Base-by-base conservation (phyloP, 2,797 vertebrate species). In the Somateria mollissima region DNA sequence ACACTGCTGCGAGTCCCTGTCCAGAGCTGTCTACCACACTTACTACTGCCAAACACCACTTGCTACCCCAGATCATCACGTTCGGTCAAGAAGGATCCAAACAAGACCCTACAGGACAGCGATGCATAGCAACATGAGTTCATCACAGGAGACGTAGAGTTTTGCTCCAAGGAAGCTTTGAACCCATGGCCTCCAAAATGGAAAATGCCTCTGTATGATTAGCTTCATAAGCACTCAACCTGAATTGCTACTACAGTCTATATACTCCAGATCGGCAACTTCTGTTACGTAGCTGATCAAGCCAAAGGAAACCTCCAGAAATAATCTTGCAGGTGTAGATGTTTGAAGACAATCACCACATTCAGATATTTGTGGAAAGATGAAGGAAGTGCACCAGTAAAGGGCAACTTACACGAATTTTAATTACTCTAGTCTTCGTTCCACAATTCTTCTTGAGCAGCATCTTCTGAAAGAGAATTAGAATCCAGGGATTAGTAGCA, bases 371-470 rank as follows among this genome's bases (percentile, higher is more conserved):
- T 37, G 51, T 65, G 65, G 75, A 86, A 88, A 85, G 84, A 87
- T 36, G 62, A 70, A 90, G 30, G 30, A 92, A 82, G 32, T 43
- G 37, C 72, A 73, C 32, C 54, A 79, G 67, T 39, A 91, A 84
- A 69, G 45, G 34, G 21, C 72, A 96, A 98, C 99, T 99, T 98
- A 99, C 99, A 97, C 94, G 97, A 58, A 99, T 99, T 98, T 99
- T 99, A 96, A 99, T 98, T 70, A 98, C 98, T 97, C 98, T 98
- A 11, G 98, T 98, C 98, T 99, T 99, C 51, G 96, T 98, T 76
- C 98, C 98, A 43, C 98, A 99, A 95, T 98, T 99, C 97, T 98
- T 99, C 96, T 98, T 99, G 84, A 99, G 98, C 90, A 99, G 98
- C 99, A 99, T 99, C 98, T 99, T 99, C 98, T 99, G 96, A 95